Percentiles rank a stretch among this genome's conserved stretches.
Evolutionary conservation across 2,113 vertebrate species (phyloP).

Genomic region (Herpailurus yagouaroundi): DNA sequence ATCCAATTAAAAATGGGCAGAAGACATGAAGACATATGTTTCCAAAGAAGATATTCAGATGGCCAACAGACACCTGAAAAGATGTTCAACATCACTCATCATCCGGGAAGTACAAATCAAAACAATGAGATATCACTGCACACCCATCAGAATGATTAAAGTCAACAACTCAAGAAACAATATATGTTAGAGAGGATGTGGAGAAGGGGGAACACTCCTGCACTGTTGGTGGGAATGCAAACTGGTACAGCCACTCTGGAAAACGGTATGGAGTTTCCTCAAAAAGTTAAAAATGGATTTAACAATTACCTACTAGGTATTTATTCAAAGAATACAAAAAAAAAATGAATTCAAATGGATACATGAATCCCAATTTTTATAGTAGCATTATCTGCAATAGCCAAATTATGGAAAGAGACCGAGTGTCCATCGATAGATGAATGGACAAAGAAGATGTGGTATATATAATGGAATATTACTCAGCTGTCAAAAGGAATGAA

Average conservation of each 20-base stretch:
- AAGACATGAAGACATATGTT: neutral
- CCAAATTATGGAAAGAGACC: neutral
- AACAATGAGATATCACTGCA: neutral
- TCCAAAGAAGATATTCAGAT: neutral
- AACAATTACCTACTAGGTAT: neutral
- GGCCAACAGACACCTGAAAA: neutral
- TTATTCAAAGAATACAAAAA: neutral
- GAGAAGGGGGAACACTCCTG: neutral
- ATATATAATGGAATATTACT: neutral
- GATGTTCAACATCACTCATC: neutral
- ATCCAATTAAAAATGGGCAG: neutral
- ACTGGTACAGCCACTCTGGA: neutral
- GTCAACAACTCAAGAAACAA: neutral
- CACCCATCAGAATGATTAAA: neutral
- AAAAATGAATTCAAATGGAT: neutral
- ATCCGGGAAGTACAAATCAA: neutral
- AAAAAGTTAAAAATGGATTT: neutral
- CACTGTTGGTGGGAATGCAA: neutral
- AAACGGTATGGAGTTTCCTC: neutral
- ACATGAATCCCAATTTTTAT: neutral
- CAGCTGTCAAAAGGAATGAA: neutral
- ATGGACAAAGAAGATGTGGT: neutral
- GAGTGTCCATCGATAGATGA: neutral
- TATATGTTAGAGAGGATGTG: neutral
- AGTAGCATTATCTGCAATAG: neutral